Evolutionary conservation across 2,888 invertebrate genomes (phyloP), one percentile per base, ranked within the genome.

Genomic region (Octonoba sinensis): DNA sequence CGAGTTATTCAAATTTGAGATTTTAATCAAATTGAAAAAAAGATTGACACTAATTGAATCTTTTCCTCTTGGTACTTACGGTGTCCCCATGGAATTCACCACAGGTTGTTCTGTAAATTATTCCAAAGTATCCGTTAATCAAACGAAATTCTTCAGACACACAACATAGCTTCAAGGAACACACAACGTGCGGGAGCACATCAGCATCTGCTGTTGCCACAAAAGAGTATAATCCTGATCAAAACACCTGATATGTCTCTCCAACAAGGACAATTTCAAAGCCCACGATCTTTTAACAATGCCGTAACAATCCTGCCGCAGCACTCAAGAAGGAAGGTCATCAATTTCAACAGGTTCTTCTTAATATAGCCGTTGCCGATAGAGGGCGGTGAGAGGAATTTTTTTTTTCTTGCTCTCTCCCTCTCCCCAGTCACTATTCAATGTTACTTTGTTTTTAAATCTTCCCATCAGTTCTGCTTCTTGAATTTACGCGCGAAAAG

Each of bases 271-370:
- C n/a, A 24, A 36, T 24, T 16, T 15, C 44, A 8, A 24, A 36
- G 36, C 36, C 36, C 36, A 36, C 36, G 36, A 8, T 36, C 36
- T 36, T 27, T n/a, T 36, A 8, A 36, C 36, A 36, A 36, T 36
- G 36, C 36, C 79, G 56, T 54, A 11, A 71, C 20, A 67, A 47
- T 44, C 54, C 24, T 67, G 49, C 67, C 36, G 65, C 36, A 47
- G 44, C 65, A 49, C 57, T 71, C 78, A 67, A 51, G 51, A 66
- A 72, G 66, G 72, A 79, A 79, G 78, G 73, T 81, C 79, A 81
- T 69, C 73, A 73, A 81, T 81, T 81, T 73, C 57, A 81, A 73
- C 79, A 81, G 79, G 78, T 81, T 69, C 67, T 73, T 73, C 79
- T 56, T 81, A 74, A 81, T 81, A 81, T 81, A 81, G 79, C 51